Evolutionary conservation across 2,113 vertebrate species (phyloP).

Genomic region (Triplophysa siluroides): DNA sequence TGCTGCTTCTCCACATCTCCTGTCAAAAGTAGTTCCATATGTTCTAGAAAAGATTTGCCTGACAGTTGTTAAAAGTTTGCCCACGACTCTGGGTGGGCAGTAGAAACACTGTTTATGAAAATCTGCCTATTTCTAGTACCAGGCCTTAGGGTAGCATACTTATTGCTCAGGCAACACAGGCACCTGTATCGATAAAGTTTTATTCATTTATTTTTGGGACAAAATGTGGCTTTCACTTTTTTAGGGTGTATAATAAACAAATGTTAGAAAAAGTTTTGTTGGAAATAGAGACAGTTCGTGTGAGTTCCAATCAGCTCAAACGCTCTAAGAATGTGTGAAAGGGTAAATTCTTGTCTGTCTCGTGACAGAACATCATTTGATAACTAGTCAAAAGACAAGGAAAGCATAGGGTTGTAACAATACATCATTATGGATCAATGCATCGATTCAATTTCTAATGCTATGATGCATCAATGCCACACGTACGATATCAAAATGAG

Average conservation of each 20-base stretch:
- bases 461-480: no score
- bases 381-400: background rate
- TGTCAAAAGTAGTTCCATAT: background rate
- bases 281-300: background rate
- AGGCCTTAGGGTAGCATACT: conserved; percentile 30
- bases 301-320: background rate
- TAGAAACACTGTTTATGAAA: conserved; percentile 56
- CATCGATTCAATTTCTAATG: no score
- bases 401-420: no score
- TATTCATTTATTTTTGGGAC: no score
- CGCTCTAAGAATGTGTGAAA: background rate
- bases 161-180: conserved; percentile 14
- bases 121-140: conserved; percentile 57
- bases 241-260: no score
- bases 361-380: background rate
- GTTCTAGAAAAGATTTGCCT: conserved; percentile 28
- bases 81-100: conserved; percentile 54
- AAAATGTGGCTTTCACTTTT: no score
- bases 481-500: no score
- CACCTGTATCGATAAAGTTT: conserved; percentile 50
- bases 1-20: background rate
- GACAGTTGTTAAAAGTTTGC: conserved; percentile 45
- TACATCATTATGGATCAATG: no score
- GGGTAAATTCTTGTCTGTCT: no score
- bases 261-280: background rate